Evolutionary conservation across 2,888 invertebrate species (phyloP).

Genomic region (Nebria brevicollis): DNA sequence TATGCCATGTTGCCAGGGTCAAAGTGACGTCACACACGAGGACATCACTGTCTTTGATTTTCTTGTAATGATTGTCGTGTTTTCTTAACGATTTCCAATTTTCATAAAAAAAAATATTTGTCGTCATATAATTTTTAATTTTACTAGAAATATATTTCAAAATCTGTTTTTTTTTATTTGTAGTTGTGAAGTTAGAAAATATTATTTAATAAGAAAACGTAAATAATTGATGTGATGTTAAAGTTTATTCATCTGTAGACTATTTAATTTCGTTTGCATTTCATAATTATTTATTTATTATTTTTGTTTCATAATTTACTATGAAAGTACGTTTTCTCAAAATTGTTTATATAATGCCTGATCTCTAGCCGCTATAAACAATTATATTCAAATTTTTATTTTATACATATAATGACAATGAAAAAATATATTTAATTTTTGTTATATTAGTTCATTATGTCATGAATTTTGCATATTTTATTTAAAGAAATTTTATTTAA

Average conservation of each 20-base stretch:
- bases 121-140: too few relatives aligned
- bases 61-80: conserved; percentile 10
- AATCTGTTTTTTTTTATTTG: too few relatives aligned
- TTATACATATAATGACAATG: neutral
- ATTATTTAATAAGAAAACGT: too few relatives aligned
- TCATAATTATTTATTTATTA: neutral
- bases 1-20: conserved; percentile 33
- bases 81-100: neutral
- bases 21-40: conserved; percentile 33
- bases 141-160: too few relatives aligned
- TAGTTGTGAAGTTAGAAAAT: too few relatives aligned
- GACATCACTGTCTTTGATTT: conserved; percentile 38
- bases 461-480: neutral
- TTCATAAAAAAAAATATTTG: neutral
- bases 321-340: neutral
- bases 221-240: too few relatives aligned
- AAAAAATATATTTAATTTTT: neutral
- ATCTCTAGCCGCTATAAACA: neutral
- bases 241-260: neutral
- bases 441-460: neutral
- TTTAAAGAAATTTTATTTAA: neutral
- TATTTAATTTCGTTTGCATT: neutral
- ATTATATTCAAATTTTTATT: neutral
- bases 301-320: neutral
- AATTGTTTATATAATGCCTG: neutral